Evolutionary conservation across 2,113 vertebrate genomes (phyloP).

Genomic region (Hemichromis elongatus): DNA sequence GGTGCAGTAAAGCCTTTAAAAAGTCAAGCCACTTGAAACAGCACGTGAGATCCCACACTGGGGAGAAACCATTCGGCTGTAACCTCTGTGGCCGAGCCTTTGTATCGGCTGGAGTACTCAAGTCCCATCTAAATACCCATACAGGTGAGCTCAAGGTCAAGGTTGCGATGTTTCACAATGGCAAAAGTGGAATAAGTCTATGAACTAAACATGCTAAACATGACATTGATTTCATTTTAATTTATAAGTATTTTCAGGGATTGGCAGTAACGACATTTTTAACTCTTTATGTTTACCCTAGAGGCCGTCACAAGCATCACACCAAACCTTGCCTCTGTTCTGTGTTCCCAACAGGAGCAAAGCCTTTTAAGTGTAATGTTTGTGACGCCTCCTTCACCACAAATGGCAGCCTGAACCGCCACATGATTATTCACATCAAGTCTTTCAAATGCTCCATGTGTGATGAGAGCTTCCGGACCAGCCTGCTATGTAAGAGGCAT

Average conservation of each 20-base stretch:
- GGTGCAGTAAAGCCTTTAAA: constrained; percentile 94
- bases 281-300: not conserved
- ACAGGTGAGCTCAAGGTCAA: constrained; percentile 76
- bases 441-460: constrained; percentile 92
- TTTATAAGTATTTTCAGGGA: not conserved
- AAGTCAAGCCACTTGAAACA: constrained; percentile 98
- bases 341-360: constrained; percentile 77
- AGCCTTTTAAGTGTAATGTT: constrained; percentile 89
- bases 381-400: constrained; percentile 93
- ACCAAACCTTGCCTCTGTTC: not conserved
- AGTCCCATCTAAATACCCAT: constrained; percentile 95
- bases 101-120: constrained; percentile 93
- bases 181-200: not conserved
- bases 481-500: constrained; percentile 89
- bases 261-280: not conserved
- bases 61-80: constrained; percentile 94
- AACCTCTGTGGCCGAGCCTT: constrained; percentile 89
- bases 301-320: not conserved
- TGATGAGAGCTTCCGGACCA: constrained; percentile 89
- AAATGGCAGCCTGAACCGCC: constrained; percentile 94
- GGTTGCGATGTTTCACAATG: not conserved
- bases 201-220: not conserved
- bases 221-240: not conserved
- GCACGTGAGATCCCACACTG: constrained; percentile 93
- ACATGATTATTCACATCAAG: constrained; percentile 92